Evolutionary conservation across 2,888 invertebrate species (phyloP).

Genomic region (Cecidostiba fungosa): DNA sequence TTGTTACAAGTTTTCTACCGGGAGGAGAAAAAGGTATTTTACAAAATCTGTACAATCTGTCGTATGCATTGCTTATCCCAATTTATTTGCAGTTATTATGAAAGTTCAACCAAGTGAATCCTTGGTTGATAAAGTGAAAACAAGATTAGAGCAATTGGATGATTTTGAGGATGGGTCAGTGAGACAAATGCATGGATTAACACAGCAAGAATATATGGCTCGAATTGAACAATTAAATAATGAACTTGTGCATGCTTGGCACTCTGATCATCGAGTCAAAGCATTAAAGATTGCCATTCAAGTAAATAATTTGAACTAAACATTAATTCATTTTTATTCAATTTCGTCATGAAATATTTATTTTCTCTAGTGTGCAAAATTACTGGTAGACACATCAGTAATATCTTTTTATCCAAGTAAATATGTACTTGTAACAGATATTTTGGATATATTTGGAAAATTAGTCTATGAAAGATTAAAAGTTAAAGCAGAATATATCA

Average conservation of each 20-base stretch:
- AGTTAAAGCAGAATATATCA: conserved; percentile 86
- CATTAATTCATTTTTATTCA: conserved; percentile 15
- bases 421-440: conserved; percentile 97
- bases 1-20: conserved; percentile 92
- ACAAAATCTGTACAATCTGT: background rate
- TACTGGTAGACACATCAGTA: conserved; percentile 93
- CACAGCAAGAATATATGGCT: conserved; percentile 95
- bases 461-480: conserved; percentile 92
- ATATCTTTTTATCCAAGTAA: conserved; percentile 99
- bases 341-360: conserved; percentile 49
- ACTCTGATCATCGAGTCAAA: conserved; percentile 95
- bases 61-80: conserved; percentile 36
- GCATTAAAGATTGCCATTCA: conserved; percentile 97
- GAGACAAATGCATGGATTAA: conserved; percentile 92
- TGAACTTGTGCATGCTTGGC: conserved; percentile 95
- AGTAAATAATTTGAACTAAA: conserved; percentile 75
- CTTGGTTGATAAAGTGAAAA: conserved; percentile 93
- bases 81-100: conserved; percentile 84
- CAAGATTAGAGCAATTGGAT: conserved; percentile 95
- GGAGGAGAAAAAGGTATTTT: conserved; percentile 89
- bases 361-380: conserved; percentile 90
- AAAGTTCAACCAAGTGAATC: conserved; percentile 87
- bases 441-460: conserved; percentile 96
- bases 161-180: conserved; percentile 95
- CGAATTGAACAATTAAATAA: conserved; percentile 95